Evolutionary conservation across 2,888 invertebrate species (phyloP).

Genomic region (Lasioglossum malachurum): DNA sequence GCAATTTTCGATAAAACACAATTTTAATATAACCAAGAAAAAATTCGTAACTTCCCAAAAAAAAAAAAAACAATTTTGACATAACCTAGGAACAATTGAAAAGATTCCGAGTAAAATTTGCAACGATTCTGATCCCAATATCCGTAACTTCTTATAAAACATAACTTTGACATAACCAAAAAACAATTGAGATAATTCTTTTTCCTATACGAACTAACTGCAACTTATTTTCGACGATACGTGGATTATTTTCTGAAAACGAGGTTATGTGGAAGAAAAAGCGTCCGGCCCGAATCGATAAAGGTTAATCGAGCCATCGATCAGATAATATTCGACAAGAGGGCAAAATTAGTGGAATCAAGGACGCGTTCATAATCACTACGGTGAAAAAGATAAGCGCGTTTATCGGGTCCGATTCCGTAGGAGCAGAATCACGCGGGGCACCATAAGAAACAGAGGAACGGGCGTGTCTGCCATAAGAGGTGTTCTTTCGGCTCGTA

Average conservation of each 20-base stretch:
- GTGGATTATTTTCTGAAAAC: neutral
- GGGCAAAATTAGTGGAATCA: neutral
- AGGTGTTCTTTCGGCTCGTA: constrained; percentile 5
- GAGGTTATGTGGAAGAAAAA: constrained; percentile 6
- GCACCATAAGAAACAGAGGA: constrained; percentile 27
- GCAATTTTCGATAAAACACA: neutral
- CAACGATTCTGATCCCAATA: no score
- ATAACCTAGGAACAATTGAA: neutral
- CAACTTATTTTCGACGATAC: neutral
- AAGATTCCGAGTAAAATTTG: neutral
- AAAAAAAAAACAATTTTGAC: neutral
- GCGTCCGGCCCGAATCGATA: neutral
- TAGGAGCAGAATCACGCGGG: neutral
- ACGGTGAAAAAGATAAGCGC: neutral
- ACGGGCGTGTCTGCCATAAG: constrained; percentile 41
- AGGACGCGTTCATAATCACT: neutral
- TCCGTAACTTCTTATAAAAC: no score
- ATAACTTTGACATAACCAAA: neutral
- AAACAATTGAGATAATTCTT: neutral
- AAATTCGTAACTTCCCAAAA: neutral
- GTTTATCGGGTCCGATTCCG: neutral
- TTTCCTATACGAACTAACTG: rapidly evolving
- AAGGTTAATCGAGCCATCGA: neutral
- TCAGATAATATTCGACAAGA: neutral
- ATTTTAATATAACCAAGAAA: neutral